Base-by-base conservation (phyloP, 64 coral and sea anemone species). In the Montipora cactus region DNA sequence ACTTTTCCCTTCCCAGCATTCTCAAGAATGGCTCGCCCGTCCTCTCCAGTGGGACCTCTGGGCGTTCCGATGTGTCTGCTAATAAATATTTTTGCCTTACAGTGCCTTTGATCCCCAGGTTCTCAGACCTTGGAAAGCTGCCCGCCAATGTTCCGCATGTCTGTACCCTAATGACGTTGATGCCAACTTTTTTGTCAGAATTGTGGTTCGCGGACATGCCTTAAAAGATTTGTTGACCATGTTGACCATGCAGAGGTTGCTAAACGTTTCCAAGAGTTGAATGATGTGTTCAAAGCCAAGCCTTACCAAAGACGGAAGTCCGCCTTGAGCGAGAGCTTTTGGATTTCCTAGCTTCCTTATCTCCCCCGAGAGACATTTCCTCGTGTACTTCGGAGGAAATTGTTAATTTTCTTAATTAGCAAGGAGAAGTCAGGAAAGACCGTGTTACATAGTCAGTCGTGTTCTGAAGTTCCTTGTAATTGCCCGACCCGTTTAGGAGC, bases 271-370 rank as follows among this genome's bases (percentile, higher is more conserved):
- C 77, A 79, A 51, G 77, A 91, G 20, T 91, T 91, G 58, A 45
- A 3, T 18, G 48, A 37, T 37, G 28, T 37, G 28, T 37, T 37
- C 1, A 37, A 37, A 37, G 28, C 28, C 28, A 74, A 28, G 13
- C 75, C 89, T 18, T 91, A 91, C 52, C 50, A 68, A 48, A 53
- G 79, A n/a, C 77, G 83, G 78, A 91, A 48, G 79, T 91, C 79
- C 19, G 62, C 78, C 71, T 91, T 19, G 78, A 91, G 57, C 23
- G 58, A 49, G 46, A 72, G 79, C 49, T 91, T 23, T 13, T 20
- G 13, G 57, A 78, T 19, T 76, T 92, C 51, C 49, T 92, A 55
- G 8, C 14, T 67, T 59, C 90, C 47, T 75, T 92, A 45, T 91
- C 79, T 45, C 47, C 59, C 25, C 45, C 5, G 6, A 91, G 50